Percentiles rank a stretch among this genome's conserved stretches.
These are phyloP conservation scores for Ianthella basta DNA, from an alignment of 37 sponge, comb jelly and placozoan species.

Conservation along the genomic window DNA sequence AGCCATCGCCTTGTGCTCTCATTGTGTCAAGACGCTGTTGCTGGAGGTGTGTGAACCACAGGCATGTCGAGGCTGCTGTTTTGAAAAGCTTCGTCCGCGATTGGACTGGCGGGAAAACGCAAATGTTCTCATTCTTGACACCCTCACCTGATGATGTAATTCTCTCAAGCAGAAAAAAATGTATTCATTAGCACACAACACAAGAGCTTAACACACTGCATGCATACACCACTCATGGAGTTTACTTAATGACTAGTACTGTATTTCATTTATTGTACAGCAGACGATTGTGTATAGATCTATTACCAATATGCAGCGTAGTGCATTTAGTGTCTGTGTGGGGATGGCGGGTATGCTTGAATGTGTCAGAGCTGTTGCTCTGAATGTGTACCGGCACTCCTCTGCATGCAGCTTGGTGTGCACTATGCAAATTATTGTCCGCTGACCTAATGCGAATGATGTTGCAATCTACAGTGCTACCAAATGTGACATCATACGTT, in stretches of 20 bases:
- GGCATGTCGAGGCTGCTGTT: neutral
- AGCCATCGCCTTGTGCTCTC: neutral
- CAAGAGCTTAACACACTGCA: neutral
- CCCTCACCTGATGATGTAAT: conserved; percentile 22
- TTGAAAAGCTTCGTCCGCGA: neutral
- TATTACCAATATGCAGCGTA: no score
- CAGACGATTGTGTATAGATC: neutral
- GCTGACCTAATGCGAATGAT: no score
- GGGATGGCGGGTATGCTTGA: no score
- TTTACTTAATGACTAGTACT: neutral
- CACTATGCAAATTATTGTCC: no score
- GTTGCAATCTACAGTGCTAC: no score
- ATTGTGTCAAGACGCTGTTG: neutral
- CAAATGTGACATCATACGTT: no score
- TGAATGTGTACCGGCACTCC: no score
- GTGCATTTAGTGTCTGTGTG: no score
- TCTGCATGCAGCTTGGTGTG: no score
- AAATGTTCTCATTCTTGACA: neutral
- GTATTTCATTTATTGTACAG: neutral
- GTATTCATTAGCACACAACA: neutral
- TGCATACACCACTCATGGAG: neutral
- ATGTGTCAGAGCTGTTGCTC: no score
- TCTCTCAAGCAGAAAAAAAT: neutral
- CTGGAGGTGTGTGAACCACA: neutral
- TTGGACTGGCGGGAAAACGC: neutral